Base-by-base conservation (phyloP, 35 echinoderm and acorn worm genomes). In the Amphiura filiformis region DNA sequence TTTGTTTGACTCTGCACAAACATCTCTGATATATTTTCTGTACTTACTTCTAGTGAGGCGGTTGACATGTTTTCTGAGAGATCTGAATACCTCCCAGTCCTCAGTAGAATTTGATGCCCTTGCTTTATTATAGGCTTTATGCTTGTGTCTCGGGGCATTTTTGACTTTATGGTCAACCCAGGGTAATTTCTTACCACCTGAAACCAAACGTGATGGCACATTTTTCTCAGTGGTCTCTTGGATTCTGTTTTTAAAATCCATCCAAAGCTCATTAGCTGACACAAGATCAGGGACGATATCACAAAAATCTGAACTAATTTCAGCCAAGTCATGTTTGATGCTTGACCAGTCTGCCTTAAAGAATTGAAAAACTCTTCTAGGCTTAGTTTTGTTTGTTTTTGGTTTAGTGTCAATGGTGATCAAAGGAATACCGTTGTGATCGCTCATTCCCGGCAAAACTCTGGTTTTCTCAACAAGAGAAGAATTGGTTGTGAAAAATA, bases 391-490 rank as follows among this genome's bases (percentile, higher is more conserved):
- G 3, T 15, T n/a, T 15, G 61, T 15, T 70, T n/a, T 70, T 2
- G 61, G 61, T 23, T 70, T 70, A n/a, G 17, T 70, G 26, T 70
- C 26, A 3, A 70, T 70, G 26, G 28, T 70, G 26, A 70, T 30
- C 15, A 70, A 5, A 70, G 61, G 61, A 70, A 70, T 70, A n/a
- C 61, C 61, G 13, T 88, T 61, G 35, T 88, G 86, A 40, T 88
- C 86, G 12, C 76, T 30, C 14, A 88, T 80, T 14, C n/a, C 41
- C 76, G 1, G 86, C 39, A 20, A 80, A 18, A 35, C 36, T 26
- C 1, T 14, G 1, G 36, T n/a, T 57, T 35, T 87, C n/a, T n/a
- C 77, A 35, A 88, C 35, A 41, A 88, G 86, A 26, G 86, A 88
- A 0, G 39, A 32, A 32, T 75, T 42, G 34, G 76, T 87, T 0